Conservation (phyloP, 2,888 invertebrate species). For the Eumacrocentrus americanus region DNA sequence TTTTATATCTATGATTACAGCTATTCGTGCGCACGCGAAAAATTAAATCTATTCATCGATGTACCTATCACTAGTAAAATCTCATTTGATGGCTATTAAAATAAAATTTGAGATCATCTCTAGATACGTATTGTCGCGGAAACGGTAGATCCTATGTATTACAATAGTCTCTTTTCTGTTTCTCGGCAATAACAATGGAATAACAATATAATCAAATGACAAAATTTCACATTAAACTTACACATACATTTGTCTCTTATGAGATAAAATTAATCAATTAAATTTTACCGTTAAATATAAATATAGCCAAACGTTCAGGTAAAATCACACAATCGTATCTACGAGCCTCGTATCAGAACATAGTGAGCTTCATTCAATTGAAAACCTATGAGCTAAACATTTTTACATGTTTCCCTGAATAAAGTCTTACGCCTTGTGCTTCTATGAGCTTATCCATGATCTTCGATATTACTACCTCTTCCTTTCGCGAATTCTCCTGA, state of each 20-base stretch:
- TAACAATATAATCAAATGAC: too few relatives aligned
- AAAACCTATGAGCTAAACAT: too few relatives aligned
- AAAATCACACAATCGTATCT: too few relatives aligned
- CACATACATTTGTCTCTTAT: neutral
- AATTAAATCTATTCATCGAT: conserved; percentile 31
- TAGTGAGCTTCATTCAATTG: too few relatives aligned
- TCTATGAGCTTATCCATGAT: neutral
- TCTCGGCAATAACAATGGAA: too few relatives aligned
- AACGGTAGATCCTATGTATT: conserved; percentile 28
- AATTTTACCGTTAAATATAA: neutral
- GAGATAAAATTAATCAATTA: neutral
- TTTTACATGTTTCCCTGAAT: neutral
- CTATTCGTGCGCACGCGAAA: neutral
- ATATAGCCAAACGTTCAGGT: neutral
- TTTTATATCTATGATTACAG: neutral
- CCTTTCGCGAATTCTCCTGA: neutral
- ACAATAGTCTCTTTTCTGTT: neutral
- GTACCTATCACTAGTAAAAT: conserved; percentile 39
- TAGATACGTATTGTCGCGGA: conserved; percentile 33
- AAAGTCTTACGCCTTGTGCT: neutral
- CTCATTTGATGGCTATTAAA: conserved; percentile 39
- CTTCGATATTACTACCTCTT: neutral
- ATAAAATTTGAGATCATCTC: conserved; percentile 44
- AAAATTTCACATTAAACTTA: too few relatives aligned
- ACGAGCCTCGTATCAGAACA: too few relatives aligned